Base-by-base conservation (phyloP, 2,797 vertebrate species). In the Rhyacichthys aspro region DNA sequence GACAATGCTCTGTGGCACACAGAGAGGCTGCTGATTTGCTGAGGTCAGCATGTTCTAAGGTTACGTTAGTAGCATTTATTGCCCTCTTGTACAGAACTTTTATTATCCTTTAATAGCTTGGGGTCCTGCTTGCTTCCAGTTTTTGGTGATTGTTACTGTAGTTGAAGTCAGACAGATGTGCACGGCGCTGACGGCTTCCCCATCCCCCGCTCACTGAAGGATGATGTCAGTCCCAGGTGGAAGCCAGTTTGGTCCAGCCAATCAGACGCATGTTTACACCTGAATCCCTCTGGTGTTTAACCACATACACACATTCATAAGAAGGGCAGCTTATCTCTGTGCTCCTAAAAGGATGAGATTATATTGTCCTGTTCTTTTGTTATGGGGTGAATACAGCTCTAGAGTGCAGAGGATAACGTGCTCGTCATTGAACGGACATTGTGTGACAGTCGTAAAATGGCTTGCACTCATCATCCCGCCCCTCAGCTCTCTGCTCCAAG, bases 211-310 rank as follows among this genome's bases (percentile, higher is more conserved):
- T 38, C 14, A 3, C 9, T 19, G 44, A 61, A 36, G 16, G 10
- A 76, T 81, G 63, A 84, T 62, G 63, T 79, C 78, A 49, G 64
- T 44, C 58, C 62, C 73, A 70, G 67, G 69, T 75, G 70, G 69
- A 33, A 72, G 63, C 53, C 62, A 56, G 53, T 63, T 47, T 8
- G 10, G 16, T 18, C 3, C 64, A 67, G 67, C 80, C 81, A 78
- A 78, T 84, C 75, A 63, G 57, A 77, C 7, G 19, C 67, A 49
- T 77, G 33, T 68, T 70, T 66, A 66, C 66, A 59, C 45, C 74
- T 72, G 61, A 64, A 58, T 69, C 61, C 28, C 8, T 43, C 9
- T 36, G 23, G 14, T 0, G 0, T 34, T 1, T n/a, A 11, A 23
- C 42, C 1, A 1, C 38, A 17, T 9, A 33, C 39, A 33, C 11